Evolutionary conservation across 2,888 invertebrate species (phyloP).

Genomic region (Lasioglossum malachurum): DNA sequence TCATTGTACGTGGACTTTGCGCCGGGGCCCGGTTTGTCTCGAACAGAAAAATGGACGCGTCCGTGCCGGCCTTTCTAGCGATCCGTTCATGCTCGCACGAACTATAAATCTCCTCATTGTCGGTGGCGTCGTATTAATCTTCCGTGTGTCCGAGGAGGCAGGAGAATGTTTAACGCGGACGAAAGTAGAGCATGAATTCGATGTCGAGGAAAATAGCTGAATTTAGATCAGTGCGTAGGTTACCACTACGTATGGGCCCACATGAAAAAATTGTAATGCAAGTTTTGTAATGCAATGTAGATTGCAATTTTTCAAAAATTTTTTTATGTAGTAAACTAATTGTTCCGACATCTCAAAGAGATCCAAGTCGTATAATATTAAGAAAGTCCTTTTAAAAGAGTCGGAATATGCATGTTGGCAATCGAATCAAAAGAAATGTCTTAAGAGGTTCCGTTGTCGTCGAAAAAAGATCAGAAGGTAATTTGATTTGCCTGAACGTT

Average conservation of each 20-base stretch:
- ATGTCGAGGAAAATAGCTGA: neutral
- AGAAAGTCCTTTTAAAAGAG: neutral
- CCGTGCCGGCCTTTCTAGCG: neutral
- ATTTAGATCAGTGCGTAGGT: neutral
- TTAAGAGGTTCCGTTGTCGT: neutral
- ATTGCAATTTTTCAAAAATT: no score
- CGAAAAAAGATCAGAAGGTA: neutral
- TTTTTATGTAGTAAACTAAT: no score
- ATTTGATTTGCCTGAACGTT: neutral
- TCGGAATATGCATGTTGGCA: neutral
- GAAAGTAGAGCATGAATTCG: neutral
- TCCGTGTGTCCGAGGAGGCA: neutral
- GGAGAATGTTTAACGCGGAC: neutral
- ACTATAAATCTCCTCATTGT: neutral
- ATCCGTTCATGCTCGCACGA: neutral
- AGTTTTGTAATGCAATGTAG: no score
- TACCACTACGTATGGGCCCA: no score
- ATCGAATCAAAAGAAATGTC: neutral
- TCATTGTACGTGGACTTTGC: slow-evolving; percentile 51
- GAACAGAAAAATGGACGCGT: slow-evolving; percentile 3
- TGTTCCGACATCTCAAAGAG: no score
- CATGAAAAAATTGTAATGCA: no score
- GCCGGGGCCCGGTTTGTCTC: slow-evolving; percentile 15
- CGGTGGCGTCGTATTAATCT: neutral
- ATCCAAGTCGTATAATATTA: neutral